phyloP scores from a whole-genome alignment of 2,113 vertebrate genomes.

The Orthonyx spaldingii region DNA sequence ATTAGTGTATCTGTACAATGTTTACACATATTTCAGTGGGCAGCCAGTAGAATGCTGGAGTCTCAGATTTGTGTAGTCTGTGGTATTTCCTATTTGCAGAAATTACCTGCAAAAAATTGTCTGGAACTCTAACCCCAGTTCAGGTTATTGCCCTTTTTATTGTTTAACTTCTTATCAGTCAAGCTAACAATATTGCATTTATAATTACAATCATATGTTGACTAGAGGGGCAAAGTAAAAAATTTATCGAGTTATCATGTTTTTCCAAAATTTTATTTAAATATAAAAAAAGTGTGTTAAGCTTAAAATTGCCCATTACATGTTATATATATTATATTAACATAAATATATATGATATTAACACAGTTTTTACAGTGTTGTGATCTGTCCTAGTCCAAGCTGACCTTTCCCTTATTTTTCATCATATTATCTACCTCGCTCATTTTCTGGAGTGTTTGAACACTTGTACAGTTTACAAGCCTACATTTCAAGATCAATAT shows the following conservation, averaged over 20 bases:
- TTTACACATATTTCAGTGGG: not conserved
- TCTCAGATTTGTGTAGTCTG: not conserved
- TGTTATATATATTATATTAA: not conserved
- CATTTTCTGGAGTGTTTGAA: not conserved
- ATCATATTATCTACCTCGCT: not conserved
- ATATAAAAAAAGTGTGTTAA: not conserved
- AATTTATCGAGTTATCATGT: not conserved
- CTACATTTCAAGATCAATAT: not conserved
- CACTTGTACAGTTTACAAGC: not conserved
- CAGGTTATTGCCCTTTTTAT: not conserved
- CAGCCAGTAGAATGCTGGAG: not conserved
- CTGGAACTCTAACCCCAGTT: not conserved
- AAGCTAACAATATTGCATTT: not conserved
- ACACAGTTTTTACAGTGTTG: not conserved
- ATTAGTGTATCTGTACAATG: not conserved
- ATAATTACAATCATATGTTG: not conserved
- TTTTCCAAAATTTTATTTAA: not conserved
- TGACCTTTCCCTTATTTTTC: not conserved
- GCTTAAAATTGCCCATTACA: not conserved
- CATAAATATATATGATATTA: not conserved
- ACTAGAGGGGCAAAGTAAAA: not conserved
- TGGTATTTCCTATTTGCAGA: slow-evolving; percentile 11
- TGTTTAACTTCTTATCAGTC: not conserved
- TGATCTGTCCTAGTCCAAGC: not conserved
- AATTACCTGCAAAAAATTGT: not conserved